phyloP scores from a whole-genome alignment of 92 coral and sea anemone genomes.

The Parazoanthus atlanticus region DNA sequence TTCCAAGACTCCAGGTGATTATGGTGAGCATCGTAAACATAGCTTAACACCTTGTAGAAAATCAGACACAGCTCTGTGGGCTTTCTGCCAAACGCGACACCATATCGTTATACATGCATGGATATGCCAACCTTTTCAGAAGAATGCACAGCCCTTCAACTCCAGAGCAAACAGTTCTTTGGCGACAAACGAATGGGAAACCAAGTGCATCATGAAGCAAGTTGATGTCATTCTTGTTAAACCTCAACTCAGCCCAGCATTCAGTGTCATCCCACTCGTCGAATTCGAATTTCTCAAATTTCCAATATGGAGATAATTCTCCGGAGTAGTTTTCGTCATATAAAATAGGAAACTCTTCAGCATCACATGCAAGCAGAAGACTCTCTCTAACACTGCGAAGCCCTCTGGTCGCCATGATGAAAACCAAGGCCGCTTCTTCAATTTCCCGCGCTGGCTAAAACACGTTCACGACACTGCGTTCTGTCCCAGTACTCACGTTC shows the following conservation, averaged over 20 bases:
- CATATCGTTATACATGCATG: conserved; percentile 42
- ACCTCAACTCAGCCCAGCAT: conserved; percentile 44
- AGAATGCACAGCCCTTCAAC: conserved; percentile 28
- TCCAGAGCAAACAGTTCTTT: conserved; percentile 37
- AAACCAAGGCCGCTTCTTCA: background rate
- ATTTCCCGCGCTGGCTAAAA: conserved; percentile 18
- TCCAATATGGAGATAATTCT: conserved; percentile 43
- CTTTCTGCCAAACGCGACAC: conserved; percentile 16
- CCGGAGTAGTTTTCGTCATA: conserved; percentile 35
- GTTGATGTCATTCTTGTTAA: conserved; percentile 37
- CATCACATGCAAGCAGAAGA: conserved; percentile 28
- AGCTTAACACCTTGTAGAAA: too few relatives aligned
- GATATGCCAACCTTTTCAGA: conserved; percentile 16
- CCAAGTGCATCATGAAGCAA: background rate
- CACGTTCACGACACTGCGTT: background rate
- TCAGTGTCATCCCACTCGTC: conserved; percentile 47
- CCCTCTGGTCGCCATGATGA: background rate
- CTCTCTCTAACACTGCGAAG: background rate
- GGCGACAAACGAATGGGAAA: conserved; percentile 43
- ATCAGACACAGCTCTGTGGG: conserved; percentile 19
- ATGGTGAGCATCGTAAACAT: too few relatives aligned
- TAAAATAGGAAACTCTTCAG: conserved; percentile 46
- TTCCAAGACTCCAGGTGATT: too few relatives aligned
- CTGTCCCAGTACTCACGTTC: conserved; percentile 23
- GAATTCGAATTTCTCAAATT: conserved; percentile 33